Base-by-base conservation (phyloP, 2,797 vertebrate genomes). In the Sternarchorhynchus goeldii region DNA sequence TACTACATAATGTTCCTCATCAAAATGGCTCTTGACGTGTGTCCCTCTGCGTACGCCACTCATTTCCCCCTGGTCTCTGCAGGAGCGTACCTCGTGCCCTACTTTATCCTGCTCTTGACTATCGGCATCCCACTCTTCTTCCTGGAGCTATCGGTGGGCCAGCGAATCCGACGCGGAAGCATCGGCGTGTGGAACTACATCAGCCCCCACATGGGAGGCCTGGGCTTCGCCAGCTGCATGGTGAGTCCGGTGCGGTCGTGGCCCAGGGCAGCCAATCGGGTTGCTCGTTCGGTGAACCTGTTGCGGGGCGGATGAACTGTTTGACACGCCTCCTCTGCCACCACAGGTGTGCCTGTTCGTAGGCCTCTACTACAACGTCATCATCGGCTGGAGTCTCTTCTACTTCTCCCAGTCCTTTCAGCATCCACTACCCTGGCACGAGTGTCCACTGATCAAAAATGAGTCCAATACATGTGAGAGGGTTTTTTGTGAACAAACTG, bases 371-470 rank as follows among this genome's bases (percentile, higher is more conserved):
- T 99, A 99, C 92, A 99, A 99, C 80, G 97, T 99, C 87, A 98
- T 99, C 91, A 99, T 99, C 87, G 94, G 96, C 85, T 99, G 97
- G 97, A 98, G 96, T 77, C 90, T 99, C 64, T 99, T 98, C 92
- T 99, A 99, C 87, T 98, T 99, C 91, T 98, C 97, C 39, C 96
- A 99, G 87, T 99, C 97, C 82, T 99, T 99, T 90, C 97, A 98
- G 88, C 94, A 96, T 34, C 97, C 97, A 0, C 92, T 99, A 74
- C 97, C 97, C 0, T 99, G 97, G 97, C 91, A 98, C 20, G 95
- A 98, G 82, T 99, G 97, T 89, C 96, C 97, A 12, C 92, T 98
- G 81, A 88, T 96, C 87, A 98, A 97, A 92, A 98, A 97, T 88
- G 86, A 92, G 82, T 96, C 93, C 77, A 93, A 85, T 65, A 93